Base-by-base conservation (phyloP, 2,888 invertebrate genomes). In the Maniola hyperantus region DNA sequence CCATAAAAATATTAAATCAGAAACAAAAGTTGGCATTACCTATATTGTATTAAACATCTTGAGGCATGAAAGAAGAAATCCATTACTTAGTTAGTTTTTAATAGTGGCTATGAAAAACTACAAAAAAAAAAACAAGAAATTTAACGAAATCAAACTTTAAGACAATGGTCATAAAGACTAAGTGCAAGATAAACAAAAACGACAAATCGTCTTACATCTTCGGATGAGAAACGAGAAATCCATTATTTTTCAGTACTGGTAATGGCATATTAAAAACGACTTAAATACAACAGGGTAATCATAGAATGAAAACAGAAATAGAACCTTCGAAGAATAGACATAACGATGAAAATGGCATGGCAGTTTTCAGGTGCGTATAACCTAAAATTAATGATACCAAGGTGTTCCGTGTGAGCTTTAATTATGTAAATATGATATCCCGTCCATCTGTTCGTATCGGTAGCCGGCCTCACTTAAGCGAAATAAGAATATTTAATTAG, bases 401-500 rank as follows among this genome's bases (percentile, higher is more conserved):
- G 64, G 69, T 65, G 67, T 67, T 68, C 53, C 64, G 57, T 62
- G 57, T 61, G 66, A 58, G 60, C 59, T 64, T 66, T 64, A 69
- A 71, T 71, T 74, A 75, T 73, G 72, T 71, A 72, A 74, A 75
- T 74, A 69, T 71, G 55, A 70, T 69, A 70, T 65, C 69, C 67
- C 39, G 64, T 57, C 66, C 71, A 69, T 71, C 68, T 73, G 68
- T 71, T 65, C 68, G 65, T 71, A 67, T 71, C 68, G 67, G 62
- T 59, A 65, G 63, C 59, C 46, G 69, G 68, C 72, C 71, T 69
- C 72, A 72, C 74, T 73, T 72, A 70, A 71, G 60, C 66, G 70
- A 68, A 70, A 71, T 73, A 73, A 73, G 75, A 72, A 76, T 73
- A 74, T 73, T 73, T 75, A 75, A 76, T 73, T 71, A 73, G 68